Base-by-base conservation (phyloP, 2,888 invertebrate genomes). In the Conomelus anceps region DNA sequence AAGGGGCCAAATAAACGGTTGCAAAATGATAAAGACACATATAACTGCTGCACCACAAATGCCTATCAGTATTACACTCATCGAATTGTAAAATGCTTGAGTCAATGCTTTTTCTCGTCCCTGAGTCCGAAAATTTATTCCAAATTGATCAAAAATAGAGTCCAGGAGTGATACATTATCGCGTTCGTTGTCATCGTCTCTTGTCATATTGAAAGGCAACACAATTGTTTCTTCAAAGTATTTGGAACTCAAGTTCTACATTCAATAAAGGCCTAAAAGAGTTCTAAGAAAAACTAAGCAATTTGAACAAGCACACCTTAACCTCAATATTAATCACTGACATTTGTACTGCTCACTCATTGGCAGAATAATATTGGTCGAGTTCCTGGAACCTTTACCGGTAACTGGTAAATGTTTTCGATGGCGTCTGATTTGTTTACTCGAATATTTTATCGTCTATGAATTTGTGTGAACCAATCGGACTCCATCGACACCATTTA, bases 1-100 rank as follows among this genome's bases (percentile, higher is more conserved):
- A 89, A 99, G 93, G 0, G 99, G 99, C 91, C 98, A 97, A 41
- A 99, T 95, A 93, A 99, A 99, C 0, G 98, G 98, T 92, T 97
- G 97, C 29, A 99, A 94, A 91, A 98, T 97, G 91, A 97, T 95
- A 93, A 97, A 98, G 9, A 98, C 94, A 0, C 97, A 97, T 93
- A 96, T 96, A 85, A 96, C 94, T 22, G 96, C 96, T 63, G 95
- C 95, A 92, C 95, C 95, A 91, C 95, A 95, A 88, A 96, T 93
- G 85, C 95, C 94, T 90, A 98, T 94, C 91, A 98, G 94, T 91
- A 97, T 95, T 89, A 97, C 94, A n/a, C 97, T 97, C 90, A 97
- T 95, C 6, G 97, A 97, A 94, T 98, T 98, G 93, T 98, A 98
- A 92, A 98, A 95, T n/a, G 98, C 98, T 94, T 97, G 97, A 94